These are phyloP conservation scores for Helobdella robusta DNA, from an alignment of 2,888 invertebrate genomes.

Conservation along the genomic window DNA sequence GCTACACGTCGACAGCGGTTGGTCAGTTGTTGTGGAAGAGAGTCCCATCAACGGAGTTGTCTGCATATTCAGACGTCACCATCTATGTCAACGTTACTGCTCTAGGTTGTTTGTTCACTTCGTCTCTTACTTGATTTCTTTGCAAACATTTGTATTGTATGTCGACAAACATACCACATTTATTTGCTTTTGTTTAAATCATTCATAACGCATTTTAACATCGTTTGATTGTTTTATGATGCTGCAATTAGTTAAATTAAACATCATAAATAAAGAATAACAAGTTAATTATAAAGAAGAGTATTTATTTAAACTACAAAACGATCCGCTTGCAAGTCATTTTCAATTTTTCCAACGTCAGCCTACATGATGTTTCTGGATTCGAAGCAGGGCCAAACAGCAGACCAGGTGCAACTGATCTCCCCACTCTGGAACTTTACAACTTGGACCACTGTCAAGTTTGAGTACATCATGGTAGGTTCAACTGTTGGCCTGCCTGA, in stretches of 20 bases:
- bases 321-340: too few species aligned
- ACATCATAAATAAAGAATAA: too few species aligned
- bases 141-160: background rate
- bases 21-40: slow-evolving; percentile 13
- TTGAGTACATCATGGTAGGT: slow-evolving; percentile 22
- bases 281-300: too few species aligned
- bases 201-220: too few species aligned
- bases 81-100: background rate
- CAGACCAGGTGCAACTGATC: slow-evolving; percentile 25
- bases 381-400: slow-evolving; percentile 25
- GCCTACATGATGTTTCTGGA: slow-evolving; percentile 27
- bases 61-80: slow-evolving; percentile 7
- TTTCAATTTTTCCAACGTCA: slow-evolving; percentile 14
- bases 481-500: background rate
- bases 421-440: slow-evolving; percentile 26
- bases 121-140: too few species aligned
- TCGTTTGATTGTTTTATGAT: too few species aligned
- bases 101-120: background rate
- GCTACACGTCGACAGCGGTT: slow-evolving; percentile 1
- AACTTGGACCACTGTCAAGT: slow-evolving; percentile 2
- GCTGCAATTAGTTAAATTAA: too few species aligned
- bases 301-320: too few species aligned
- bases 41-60: background rate
- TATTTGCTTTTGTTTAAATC: too few species aligned
- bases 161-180: background rate